phyloP scores from a whole-genome alignment of 2,797 vertebrate genomes.

The Antrozous pallidus region DNA sequence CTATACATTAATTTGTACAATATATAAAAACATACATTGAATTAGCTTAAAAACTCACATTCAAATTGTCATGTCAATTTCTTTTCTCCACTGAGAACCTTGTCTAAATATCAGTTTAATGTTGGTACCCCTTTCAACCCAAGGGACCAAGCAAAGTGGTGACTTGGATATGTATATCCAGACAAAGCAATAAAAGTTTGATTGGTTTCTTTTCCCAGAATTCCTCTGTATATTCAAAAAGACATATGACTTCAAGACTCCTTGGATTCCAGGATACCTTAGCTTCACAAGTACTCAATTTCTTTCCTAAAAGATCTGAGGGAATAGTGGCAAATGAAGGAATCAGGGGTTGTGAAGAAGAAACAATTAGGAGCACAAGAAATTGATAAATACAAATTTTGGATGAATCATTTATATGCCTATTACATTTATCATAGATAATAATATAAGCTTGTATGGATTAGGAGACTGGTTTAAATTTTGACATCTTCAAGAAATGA shows the following conservation, averaged over 20 bases:
- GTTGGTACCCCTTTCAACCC: background rate
- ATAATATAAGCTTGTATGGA: background rate
- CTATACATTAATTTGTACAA: background rate
- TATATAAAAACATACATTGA: background rate
- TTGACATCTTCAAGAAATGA: background rate
- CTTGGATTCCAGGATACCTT: background rate
- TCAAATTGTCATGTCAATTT: background rate
- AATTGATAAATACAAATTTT: background rate
- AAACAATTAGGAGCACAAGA: background rate
- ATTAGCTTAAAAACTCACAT: background rate
- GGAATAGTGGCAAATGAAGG: background rate
- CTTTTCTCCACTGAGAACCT: background rate
- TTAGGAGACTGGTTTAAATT: background rate
- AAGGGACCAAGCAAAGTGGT: background rate
- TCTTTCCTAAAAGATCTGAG: background rate
- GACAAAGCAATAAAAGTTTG: background rate
- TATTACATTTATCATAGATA: background rate
- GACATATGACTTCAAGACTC: background rate
- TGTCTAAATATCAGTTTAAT: background rate
- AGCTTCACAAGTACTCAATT: background rate
- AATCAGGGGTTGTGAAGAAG: background rate
- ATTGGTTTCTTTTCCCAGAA: background rate
- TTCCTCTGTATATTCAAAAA: background rate
- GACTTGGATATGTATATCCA: background rate
- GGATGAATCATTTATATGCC: background rate